phyloP scores from a whole-genome alignment of 2,113 vertebrate genomes.

The Odobenus rosmarus region DNA sequence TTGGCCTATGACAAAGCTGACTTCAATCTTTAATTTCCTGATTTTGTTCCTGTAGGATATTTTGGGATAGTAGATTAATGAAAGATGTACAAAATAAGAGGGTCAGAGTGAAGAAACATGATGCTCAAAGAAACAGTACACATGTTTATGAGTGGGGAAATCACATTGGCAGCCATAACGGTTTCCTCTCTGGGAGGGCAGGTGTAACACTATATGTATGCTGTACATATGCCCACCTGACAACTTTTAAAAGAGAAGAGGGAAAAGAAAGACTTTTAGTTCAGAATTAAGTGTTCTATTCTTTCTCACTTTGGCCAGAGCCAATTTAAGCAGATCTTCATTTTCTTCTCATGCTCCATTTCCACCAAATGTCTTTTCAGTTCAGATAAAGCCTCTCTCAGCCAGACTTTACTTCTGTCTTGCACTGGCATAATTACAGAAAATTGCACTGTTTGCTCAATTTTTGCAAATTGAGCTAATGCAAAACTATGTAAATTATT shows the following conservation, averaged over 20 bases:
- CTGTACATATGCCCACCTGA: neutral
- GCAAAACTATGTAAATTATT: conserved; percentile 79
- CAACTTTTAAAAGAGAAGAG: neutral
- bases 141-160: neutral
- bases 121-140: neutral
- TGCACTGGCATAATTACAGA: conserved; percentile 71
- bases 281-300: neutral
- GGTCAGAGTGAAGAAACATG: neutral
- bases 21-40: neutral
- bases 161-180: neutral
- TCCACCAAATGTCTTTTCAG: conserved; percentile 76
- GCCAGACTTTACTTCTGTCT: conserved; percentile 71
- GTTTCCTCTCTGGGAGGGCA: neutral
- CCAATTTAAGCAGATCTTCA: conserved; percentile 73
- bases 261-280: conserved; percentile 2
- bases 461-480: conserved; percentile 81
- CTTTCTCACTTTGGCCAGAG: conserved; percentile 60
- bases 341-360: conserved; percentile 80
- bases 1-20: neutral
- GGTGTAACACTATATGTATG: neutral
- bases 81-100: neutral
- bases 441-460: conserved; percentile 80
- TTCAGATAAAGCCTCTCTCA: conserved; percentile 76
- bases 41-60: neutral
- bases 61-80: neutral